Evolutionary conservation across 2,888 invertebrate genomes (phyloP).

Genomic region (Cerastis rubricosa): DNA sequence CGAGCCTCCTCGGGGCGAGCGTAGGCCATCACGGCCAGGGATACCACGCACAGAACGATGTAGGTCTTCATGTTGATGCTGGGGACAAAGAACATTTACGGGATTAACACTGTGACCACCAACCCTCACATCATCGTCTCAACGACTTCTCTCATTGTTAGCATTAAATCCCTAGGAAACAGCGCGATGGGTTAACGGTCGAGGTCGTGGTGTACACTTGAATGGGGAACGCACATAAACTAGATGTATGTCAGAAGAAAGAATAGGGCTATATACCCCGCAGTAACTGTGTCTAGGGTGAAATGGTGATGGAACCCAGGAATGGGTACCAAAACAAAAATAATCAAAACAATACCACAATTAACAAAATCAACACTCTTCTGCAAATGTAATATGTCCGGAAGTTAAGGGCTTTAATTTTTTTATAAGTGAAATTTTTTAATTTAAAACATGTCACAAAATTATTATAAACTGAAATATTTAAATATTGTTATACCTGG

Average conservation of each 20-base stretch:
- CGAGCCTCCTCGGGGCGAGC: conserved; percentile 73
- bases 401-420: not conserved
- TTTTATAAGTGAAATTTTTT: not conserved
- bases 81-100: not conserved
- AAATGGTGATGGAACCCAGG: not conserved
- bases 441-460: no score
- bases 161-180: not conserved
- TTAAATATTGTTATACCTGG: conserved; percentile 33
- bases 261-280: not conserved
- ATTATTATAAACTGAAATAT: not conserved
- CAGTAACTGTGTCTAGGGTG: not conserved
- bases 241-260: not conserved
- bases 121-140: no score
- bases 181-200: not conserved
- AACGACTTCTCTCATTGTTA: not conserved
- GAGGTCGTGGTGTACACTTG: not conserved
- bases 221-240: not conserved
- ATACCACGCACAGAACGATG: conserved; percentile 73
- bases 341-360: not conserved
- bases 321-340: not conserved
- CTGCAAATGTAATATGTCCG: not conserved
- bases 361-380: not conserved
- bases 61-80: conserved; percentile 68
- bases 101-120: not conserved
- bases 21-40: conserved; percentile 65